Evolutionary conservation across 2,888 invertebrate species (phyloP).

Genomic region (Tyria jacobaeae): DNA sequence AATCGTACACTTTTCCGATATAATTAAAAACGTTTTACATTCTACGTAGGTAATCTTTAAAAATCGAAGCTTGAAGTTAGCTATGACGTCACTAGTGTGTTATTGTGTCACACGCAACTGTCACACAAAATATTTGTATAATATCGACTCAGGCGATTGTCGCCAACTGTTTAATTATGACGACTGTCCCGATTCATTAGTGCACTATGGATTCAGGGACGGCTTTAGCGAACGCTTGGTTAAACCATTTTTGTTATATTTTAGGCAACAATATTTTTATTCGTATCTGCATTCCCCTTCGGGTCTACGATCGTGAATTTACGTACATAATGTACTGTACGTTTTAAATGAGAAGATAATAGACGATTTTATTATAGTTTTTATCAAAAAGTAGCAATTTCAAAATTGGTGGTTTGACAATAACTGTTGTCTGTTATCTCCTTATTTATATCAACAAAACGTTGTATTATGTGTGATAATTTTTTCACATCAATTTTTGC

Average conservation of each 20-base stretch:
- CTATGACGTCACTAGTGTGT: conserved; percentile 42
- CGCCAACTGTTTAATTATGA: conserved; percentile 84
- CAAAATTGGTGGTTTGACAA: too few relatives aligned
- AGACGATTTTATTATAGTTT: too few relatives aligned
- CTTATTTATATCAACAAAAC: too few relatives aligned
- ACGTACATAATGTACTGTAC: too few relatives aligned
- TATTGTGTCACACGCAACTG: conserved; percentile 45
- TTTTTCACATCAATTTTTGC: too few relatives aligned
- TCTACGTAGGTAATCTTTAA: background rate
- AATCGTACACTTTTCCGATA: background rate
- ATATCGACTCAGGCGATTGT: conserved; percentile 71
- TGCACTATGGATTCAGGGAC: conserved; percentile 75
- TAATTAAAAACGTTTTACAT: background rate
- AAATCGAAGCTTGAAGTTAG: background rate
- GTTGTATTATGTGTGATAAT: too few relatives aligned
- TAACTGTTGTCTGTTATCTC: too few relatives aligned
- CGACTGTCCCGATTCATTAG: conserved; percentile 84
- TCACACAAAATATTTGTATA: conserved; percentile 67
- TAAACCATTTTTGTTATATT: too few relatives aligned
- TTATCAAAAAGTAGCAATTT: too few relatives aligned
- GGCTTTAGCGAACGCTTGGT: conserved; percentile 49
- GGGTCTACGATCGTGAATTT: too few relatives aligned
- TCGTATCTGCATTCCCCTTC: background rate
- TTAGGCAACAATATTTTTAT: background rate
- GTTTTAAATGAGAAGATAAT: too few relatives aligned